These are phyloP conservation scores for Daboia siamensis DNA, from an alignment of 2,113 vertebrate species.

Conservation along the genomic window DNA sequence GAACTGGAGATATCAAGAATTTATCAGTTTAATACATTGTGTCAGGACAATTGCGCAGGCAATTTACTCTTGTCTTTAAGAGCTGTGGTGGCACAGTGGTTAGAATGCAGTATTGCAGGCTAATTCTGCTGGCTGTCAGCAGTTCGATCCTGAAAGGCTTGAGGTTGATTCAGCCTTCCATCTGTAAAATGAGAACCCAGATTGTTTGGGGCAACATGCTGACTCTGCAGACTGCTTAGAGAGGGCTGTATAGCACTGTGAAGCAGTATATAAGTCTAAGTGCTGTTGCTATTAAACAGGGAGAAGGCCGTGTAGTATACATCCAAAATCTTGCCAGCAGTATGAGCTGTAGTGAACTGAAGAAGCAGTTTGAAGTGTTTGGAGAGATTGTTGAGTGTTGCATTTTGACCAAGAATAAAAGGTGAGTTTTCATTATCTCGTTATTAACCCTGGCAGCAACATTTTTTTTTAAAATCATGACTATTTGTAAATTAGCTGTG, in stretches of 20 bases:
- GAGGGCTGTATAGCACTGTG: not conserved
- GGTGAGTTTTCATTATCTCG: conserved; percentile 48
- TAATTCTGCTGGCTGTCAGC: not conserved
- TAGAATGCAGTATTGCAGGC: not conserved
- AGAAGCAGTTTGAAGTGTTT: conserved; percentile 91
- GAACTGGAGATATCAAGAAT: not conserved
- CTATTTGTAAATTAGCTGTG: not conserved
- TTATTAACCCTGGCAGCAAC: accelerated
- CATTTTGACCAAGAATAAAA: conserved; percentile 86
- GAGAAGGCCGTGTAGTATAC: conserved; percentile 92
- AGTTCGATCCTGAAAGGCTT: not conserved
- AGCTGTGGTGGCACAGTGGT: not conserved
- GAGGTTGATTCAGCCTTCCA: not conserved
- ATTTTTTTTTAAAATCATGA: not conserved
- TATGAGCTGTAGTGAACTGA: conserved; percentile 89
- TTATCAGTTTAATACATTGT: not conserved
- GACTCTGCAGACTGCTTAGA: not conserved
- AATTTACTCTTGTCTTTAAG: conserved; percentile 28
- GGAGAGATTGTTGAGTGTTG: conserved; percentile 90
- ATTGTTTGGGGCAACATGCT: not conserved
- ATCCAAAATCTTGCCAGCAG: conserved; percentile 88
- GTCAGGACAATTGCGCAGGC: not conserved
- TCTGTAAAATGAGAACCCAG: not conserved
- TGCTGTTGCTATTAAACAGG: conserved; percentile 66
- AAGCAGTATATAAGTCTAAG: not conserved